Conservation (phyloP, 2,888 invertebrate genomes). For the Caenorhabditis panamensis region DNA sequence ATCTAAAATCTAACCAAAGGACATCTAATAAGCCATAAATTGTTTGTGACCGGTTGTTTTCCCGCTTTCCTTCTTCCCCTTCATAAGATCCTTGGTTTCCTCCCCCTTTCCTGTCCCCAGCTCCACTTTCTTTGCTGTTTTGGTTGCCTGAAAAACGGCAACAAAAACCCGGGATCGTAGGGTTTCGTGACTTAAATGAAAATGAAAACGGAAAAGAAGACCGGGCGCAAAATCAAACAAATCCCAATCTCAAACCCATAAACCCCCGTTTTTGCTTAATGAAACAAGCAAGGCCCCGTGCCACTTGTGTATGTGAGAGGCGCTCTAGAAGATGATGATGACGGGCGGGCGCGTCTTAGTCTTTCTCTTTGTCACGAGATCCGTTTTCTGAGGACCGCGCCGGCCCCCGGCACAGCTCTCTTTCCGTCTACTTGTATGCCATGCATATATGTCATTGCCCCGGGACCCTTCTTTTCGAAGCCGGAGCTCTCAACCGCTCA, state of each 20-base stretch:
- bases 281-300: conserved; percentile 3
- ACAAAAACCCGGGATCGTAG: conserved; percentile 23
- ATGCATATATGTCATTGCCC: conserved; percentile 46
- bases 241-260: conserved; percentile 2
- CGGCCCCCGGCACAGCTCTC: not conserved
- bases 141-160: not conserved
- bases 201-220: not conserved
- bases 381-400: conserved; percentile 15
- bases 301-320: conserved; percentile 32
- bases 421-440: conserved; percentile 39
- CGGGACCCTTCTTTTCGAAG: conserved; percentile 32
- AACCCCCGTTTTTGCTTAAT: conserved; percentile 13
- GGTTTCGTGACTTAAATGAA: too few relatives aligned
- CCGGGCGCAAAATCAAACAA: conserved; percentile 18
- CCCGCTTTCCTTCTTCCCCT: not conserved
- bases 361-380: conserved; percentile 43
- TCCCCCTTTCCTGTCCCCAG: not conserved
- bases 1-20: not conserved
- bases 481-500: conserved; percentile 23
- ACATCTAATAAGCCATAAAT: conserved; percentile 4
- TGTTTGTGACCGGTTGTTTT: conserved; percentile 15
- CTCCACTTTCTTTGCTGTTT: conserved; percentile 11
- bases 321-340: conserved; percentile 43
- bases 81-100: conserved; percentile 31
- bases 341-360: conserved; percentile 18